A percentile compares a stretch with the other conserved stretches of the same genome.
These are phyloP conservation scores for Xanthorhoe designata DNA, from an alignment of 2,888 invertebrate species.

Conservation along the genomic window DNA sequence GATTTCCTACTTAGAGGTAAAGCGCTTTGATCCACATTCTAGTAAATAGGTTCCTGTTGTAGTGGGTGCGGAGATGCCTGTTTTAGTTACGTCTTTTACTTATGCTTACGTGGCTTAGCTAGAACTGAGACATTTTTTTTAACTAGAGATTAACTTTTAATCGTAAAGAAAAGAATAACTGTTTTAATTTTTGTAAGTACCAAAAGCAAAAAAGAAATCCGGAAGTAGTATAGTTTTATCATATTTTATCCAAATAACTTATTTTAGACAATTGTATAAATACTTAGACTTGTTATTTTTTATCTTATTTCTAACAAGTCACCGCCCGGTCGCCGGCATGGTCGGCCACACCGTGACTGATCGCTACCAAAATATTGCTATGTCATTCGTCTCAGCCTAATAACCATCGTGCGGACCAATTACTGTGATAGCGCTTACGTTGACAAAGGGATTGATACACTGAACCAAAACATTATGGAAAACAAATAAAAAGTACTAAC, in stretches of 20 bases:
- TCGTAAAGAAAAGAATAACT: too few relatives aligned
- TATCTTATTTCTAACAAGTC: not conserved
- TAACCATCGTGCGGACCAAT: conserved; percentile 41
- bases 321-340: not conserved
- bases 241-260: too few relatives aligned
- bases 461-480: conserved; percentile 2
- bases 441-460: conserved; percentile 34
- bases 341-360: not conserved
- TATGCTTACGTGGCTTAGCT: not conserved
- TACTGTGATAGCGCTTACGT: conserved; percentile 38
- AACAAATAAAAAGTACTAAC: not conserved
- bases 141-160: not conserved
- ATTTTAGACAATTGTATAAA: too few relatives aligned
- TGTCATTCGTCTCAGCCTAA: conserved; percentile 46
- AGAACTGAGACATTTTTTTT: not conserved
- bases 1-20: conserved; percentile 37
- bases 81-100: conserved; percentile 12
- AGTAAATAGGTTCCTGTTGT: conserved; percentile 28
- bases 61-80: conserved; percentile 20
- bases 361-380: conserved; percentile 38
- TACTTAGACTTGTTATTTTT: too few relatives aligned
- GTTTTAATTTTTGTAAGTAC: too few relatives aligned
- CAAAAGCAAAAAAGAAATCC: too few relatives aligned
- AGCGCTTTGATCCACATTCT: conserved; percentile 32
- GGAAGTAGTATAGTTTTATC: too few relatives aligned